These are phyloP conservation scores for Poliocrania exsul DNA, from an alignment of 2,797 vertebrate genomes.

Conservation along the genomic window DNA sequence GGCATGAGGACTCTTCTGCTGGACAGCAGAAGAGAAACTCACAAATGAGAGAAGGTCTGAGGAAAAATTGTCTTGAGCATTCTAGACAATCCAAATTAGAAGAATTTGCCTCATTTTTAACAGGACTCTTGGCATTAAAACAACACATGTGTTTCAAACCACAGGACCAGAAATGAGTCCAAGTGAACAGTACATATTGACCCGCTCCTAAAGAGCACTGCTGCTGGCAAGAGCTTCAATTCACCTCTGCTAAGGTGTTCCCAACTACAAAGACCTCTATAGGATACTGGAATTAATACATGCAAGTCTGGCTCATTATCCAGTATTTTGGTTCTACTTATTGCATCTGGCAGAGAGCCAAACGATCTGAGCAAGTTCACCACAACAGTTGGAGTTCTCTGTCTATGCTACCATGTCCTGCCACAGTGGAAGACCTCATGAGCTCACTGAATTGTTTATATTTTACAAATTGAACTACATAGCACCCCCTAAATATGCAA, in stretches of 20 bases:
- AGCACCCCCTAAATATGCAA: not conserved
- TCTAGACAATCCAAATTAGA: not conserved
- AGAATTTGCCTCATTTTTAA: not conserved
- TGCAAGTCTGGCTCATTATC: not conserved
- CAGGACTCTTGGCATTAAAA: not conserved
- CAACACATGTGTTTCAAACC: rapidly evolving
- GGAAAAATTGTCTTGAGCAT: not conserved
- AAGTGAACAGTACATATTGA: not conserved
- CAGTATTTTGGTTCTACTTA: not conserved
- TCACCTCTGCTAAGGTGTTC: not conserved
- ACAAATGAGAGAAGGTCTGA: not conserved
- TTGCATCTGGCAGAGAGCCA: not conserved
- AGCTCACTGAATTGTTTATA: not conserved
- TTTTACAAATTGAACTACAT: not conserved
- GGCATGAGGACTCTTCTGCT: rapidly evolving
- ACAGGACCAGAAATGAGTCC: not conserved
- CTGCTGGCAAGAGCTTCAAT: not conserved
- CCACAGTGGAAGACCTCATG: not conserved
- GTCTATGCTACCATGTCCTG: not conserved
- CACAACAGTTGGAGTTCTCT: not conserved
- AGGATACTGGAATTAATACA: not conserved
- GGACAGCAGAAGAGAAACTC: not conserved
- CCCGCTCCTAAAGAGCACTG: not conserved
- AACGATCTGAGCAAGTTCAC: not conserved
- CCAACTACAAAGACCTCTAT: not conserved